These are phyloP conservation scores for Melinaea menophilus DNA, from an alignment of 2,888 invertebrate species.

Conservation along the genomic window DNA sequence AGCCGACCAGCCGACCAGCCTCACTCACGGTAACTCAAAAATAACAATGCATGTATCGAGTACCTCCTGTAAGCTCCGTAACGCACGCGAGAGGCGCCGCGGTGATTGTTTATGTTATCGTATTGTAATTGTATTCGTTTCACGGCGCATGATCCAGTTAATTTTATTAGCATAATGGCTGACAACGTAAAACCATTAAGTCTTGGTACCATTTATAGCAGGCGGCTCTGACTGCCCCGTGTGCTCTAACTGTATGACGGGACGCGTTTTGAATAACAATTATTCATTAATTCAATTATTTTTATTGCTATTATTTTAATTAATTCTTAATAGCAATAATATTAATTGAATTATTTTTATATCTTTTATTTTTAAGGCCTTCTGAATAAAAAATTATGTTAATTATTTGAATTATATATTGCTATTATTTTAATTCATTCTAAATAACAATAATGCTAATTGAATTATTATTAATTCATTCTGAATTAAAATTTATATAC, in stretches of 20 bases:
- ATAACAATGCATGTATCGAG: slow-evolving; percentile 5
- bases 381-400: too few species aligned
- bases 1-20: too few species aligned
- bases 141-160: slow-evolving; percentile 39
- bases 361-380: too few species aligned
- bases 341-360: too few species aligned
- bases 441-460: too few species aligned
- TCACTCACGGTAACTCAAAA: too few species aligned
- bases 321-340: too few species aligned
- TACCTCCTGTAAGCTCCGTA: slow-evolving; percentile 14
- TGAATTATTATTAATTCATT: too few species aligned
- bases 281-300: background rate
- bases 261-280: background rate
- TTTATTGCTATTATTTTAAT: background rate
- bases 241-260: slow-evolving; percentile 4
- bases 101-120: slow-evolving; percentile 29
- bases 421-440: too few species aligned
- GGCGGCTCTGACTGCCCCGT: slow-evolving; percentile 23
- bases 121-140: slow-evolving; percentile 39
- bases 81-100: slow-evolving; percentile 18
- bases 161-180: slow-evolving; percentile 49
- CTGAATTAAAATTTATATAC: too few species aligned
- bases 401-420: too few species aligned
- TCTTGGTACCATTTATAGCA: slow-evolving; percentile 33
- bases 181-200: slow-evolving; percentile 46